Conservation (phyloP, 1,140 invertebrate species). For the Drosophila azteca region DNA sequence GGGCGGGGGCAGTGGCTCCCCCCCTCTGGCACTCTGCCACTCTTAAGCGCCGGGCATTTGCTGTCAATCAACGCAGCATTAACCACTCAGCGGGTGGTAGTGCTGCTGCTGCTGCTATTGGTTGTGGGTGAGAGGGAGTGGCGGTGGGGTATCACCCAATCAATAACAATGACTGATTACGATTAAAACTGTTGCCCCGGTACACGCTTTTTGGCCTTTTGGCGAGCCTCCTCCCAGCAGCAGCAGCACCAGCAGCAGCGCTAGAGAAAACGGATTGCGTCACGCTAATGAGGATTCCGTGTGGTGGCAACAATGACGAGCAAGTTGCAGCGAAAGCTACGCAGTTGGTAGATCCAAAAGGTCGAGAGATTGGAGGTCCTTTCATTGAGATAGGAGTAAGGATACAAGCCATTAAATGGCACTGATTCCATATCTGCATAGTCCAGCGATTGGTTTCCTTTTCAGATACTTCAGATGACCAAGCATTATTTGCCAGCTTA, state of each 20-base stretch:
- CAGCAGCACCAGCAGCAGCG: background rate
- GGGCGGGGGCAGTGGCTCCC: background rate
- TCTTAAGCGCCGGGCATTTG: conserved; percentile 28
- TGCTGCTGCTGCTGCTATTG: background rate
- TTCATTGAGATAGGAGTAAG: too few species aligned
- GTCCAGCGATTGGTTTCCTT: background rate
- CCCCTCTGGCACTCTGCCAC: background rate
- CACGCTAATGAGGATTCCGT: background rate
- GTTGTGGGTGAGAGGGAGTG: background rate
- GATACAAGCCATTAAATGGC: too few species aligned
- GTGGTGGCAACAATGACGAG: conserved; percentile 16
- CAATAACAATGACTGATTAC: conserved; percentile 65
- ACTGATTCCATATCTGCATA: background rate
- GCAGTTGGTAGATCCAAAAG: too few species aligned
- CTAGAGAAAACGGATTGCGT: conserved; percentile 26
- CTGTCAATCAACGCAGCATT: conserved; percentile 47
- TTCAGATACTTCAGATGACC: conserved; percentile 6
- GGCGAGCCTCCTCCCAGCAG: conserved; percentile 48
- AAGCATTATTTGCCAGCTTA: conserved; percentile 17
- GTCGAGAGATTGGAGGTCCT: too few species aligned
- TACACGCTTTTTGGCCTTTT: conserved; percentile 32
- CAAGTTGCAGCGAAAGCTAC: background rate
- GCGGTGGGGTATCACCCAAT: conserved; percentile 32
- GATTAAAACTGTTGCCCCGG: conserved; percentile 30
- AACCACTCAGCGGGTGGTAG: conserved; percentile 10